Evolutionary conservation across 2,797 vertebrate species (phyloP), one percentile per base, ranked within the genome.

Genomic region (Helicolenus hilgendorfi): DNA sequence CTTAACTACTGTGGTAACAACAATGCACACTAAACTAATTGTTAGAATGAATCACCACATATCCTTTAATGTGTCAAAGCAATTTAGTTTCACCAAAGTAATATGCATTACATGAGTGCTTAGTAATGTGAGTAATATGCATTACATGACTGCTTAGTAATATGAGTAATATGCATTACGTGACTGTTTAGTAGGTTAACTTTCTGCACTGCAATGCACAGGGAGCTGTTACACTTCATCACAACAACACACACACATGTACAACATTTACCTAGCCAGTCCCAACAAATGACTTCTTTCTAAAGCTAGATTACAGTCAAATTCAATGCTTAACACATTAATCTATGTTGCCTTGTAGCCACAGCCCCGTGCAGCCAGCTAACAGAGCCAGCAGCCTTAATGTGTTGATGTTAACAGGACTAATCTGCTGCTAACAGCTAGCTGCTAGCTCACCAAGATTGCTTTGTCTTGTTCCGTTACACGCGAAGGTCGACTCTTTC

Each of bases 381-480:
- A 63, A n/a, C 31, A 14, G 0, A 53, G 49, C 49, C 20, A 53
- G 14, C 27, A 33, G 62, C 69, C 24, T 3, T 13, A 41, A 41
- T 41, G 62, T 20, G 18, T 33, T 45, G 0, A 24, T n/a, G 20
- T 79, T 79, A 72, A 65, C 76, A 70, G 72, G 29, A 15, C 83
- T 92, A 91, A 91, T 82, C 88, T 70, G 86, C 56, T 18, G 73
- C 78, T 71, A 60, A 1, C 83, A 20, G 75, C 41, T 45, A 70
- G 77, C 98, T 98, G 68, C 15, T 20, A 69, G 77, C 98, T 98
- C 94, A 99, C 98, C 98, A 98, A 92, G 82, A 99, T 85, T 63
- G 98, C 98, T 95, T 94, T 97, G 96, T 99, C 98, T 91, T 98
- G 98, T 62, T 99, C 98, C 49, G 98, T 99, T 85, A 99, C 97